Percentiles rank a stretch among this genome's conserved stretches.
Evolutionary conservation across 2,888 invertebrate species (phyloP).

Genomic region (Esperia sulphurella): DNA sequence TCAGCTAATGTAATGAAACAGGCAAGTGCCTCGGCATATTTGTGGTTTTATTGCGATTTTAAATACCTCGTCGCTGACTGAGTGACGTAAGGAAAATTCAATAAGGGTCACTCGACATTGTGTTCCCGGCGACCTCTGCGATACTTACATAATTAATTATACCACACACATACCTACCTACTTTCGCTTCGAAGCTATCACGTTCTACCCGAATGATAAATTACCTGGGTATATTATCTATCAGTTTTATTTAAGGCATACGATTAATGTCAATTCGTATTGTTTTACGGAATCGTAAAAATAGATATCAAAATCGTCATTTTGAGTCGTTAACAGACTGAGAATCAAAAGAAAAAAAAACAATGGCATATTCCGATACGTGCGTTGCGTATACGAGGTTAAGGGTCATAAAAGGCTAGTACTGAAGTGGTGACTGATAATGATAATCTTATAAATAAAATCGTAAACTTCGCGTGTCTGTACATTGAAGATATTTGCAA

Average conservation of each 20-base stretch:
- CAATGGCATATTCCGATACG: too few species aligned
- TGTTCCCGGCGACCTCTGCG: conserved; percentile 56
- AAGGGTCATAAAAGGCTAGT: too few species aligned
- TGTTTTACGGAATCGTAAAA: neutral
- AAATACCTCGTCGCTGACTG: neutral
- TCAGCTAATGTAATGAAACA: too few species aligned
- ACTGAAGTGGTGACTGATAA: too few species aligned
- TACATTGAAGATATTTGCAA: too few species aligned
- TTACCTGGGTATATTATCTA: neutral
- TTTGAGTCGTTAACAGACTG: neutral
- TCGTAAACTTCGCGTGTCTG: too few species aligned
- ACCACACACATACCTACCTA: conserved; percentile 8
- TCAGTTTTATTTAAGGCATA: neutral
- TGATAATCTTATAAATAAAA: too few species aligned
- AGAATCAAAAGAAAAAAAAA: too few species aligned
- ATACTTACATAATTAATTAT: conserved; percentile 61
- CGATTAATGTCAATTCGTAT: conserved; percentile 2
- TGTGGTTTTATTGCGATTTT: too few species aligned
- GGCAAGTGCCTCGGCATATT: too few species aligned
- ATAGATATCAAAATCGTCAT: neutral
- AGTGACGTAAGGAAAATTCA: conserved; percentile 18
- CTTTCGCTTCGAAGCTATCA: conserved; percentile 23
- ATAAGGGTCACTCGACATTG: conserved; percentile 45
- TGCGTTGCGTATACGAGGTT: too few species aligned
- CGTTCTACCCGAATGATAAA: conserved; percentile 9